Conservation (phyloP, 2,797 vertebrate species). For the Mormyrops attenuatus region DNA sequence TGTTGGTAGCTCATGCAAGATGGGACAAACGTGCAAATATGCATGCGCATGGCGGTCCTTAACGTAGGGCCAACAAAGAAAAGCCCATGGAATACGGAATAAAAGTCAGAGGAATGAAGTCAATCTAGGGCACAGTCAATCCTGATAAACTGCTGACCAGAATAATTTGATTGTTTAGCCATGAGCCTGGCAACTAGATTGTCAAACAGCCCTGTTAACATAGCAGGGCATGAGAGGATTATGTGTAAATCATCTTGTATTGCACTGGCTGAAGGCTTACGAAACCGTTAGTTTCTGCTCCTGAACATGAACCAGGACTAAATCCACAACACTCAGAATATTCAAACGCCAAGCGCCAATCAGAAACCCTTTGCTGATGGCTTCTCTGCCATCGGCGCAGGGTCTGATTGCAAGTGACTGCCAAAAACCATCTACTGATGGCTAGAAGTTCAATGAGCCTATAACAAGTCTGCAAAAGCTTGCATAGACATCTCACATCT, state of each 20-base stretch:
- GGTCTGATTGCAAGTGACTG: not conserved
- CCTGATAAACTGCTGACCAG: not conserved
- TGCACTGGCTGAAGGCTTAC: slow-evolving; percentile 20
- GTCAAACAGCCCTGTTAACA: not conserved
- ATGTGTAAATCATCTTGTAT: slow-evolving; percentile 5
- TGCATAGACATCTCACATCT: slow-evolving; percentile 35
- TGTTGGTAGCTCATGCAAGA: slow-evolving; percentile 34
- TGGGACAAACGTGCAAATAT: slow-evolving; percentile 37
- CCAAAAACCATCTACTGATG: not conserved
- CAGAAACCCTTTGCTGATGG: not conserved
- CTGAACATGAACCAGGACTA: not conserved
- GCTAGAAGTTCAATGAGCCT: slow-evolving; percentile 36
- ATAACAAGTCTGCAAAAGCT: slow-evolving; percentile 46
- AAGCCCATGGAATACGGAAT: not conserved
- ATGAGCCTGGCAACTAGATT: not conserved
- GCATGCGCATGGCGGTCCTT: slow-evolving; percentile 32
- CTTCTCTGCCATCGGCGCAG: not conserved
- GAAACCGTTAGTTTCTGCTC: slow-evolving; percentile 23
- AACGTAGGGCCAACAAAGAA: slow-evolving; percentile 7
- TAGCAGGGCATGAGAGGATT: not conserved
- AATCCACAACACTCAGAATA: slow-evolving; percentile 6
- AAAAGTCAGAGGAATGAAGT: not conserved
- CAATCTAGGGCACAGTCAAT: not conserved
- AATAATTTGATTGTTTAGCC: not conserved
- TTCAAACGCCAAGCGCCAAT: not conserved